These are phyloP conservation scores for Subacronicta megacephala DNA, from an alignment of 2,888 invertebrate genomes.

Conservation along the genomic window DNA sequence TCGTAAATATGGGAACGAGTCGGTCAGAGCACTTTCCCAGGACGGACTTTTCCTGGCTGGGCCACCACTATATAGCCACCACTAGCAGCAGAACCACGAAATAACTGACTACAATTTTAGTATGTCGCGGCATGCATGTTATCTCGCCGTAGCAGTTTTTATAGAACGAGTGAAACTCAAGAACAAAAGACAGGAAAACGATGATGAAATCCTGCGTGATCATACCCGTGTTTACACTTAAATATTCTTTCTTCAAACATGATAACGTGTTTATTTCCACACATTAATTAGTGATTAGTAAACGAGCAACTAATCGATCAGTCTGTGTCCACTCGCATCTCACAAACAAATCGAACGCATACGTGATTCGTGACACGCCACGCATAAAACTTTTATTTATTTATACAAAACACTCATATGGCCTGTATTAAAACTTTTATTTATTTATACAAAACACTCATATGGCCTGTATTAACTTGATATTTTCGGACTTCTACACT, in stretches of 20 bases:
- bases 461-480: background rate
- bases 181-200: too few relatives aligned
- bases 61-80: too few relatives aligned
- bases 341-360: conserved; percentile 11
- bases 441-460: background rate
- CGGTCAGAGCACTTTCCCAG: too few relatives aligned
- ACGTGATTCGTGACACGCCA: conserved; percentile 13
- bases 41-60: too few relatives aligned
- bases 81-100: too few relatives aligned
- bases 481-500: conserved; percentile 11
- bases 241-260: conserved; percentile 10
- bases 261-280: conserved; percentile 32
- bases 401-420: background rate
- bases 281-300: conserved; percentile 27
- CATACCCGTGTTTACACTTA: background rate
- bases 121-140: too few relatives aligned
- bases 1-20: too few relatives aligned
- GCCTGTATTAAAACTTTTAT: conserved; percentile 1
- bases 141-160: too few relatives aligned
- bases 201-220: background rate
- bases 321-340: conserved; percentile 13
- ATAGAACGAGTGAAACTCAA: too few relatives aligned
- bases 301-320: conserved; percentile 12
- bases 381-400: conserved; percentile 3
- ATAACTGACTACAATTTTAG: too few relatives aligned